phyloP scores from a whole-genome alignment of 2,797 vertebrate genomes.

The Acanthornis magna region DNA sequence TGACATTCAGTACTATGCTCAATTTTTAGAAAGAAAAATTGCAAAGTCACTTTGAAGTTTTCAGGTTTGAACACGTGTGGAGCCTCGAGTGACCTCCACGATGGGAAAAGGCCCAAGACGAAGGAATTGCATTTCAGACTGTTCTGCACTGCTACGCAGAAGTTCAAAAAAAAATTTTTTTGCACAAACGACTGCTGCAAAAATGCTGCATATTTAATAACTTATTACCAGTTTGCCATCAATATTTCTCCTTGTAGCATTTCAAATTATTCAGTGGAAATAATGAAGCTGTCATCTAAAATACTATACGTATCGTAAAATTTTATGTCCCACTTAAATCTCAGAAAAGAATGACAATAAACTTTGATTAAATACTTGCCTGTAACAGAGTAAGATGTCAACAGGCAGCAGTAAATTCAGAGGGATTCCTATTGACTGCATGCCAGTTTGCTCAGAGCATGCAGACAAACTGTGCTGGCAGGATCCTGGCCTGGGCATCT shows the following conservation, averaged over 20 bases:
- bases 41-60: not conserved
- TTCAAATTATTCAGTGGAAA: slow-evolving; percentile 66
- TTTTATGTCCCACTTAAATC: slow-evolving; percentile 75
- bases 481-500: slow-evolving; percentile 13
- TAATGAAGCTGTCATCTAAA: slow-evolving; percentile 74
- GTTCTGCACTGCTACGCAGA: not conserved
- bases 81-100: not conserved
- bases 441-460: slow-evolving; percentile 54
- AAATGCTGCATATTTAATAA: slow-evolving; percentile 62
- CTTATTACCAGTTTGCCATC: slow-evolving; percentile 62
- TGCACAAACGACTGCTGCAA: slow-evolving; percentile 20
- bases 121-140: not conserved
- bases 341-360: slow-evolving; percentile 75
- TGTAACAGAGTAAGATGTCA: slow-evolving; percentile 66
- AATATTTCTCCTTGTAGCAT: slow-evolving; percentile 61
- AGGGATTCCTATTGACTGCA: slow-evolving; percentile 60
- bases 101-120: not conserved
- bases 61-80: not conserved
- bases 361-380: slow-evolving; percentile 73
- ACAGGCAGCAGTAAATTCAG: slow-evolving; percentile 58
- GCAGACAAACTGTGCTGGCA: slow-evolving; percentile 23
- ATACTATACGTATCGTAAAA: slow-evolving; percentile 69
- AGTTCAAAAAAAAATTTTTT: slow-evolving; percentile 9
- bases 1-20: not conserved
- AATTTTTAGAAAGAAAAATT: not conserved